A percentile compares a stretch with the other conserved stretches of the same genome.
Evolutionary conservation across 2,888 invertebrate genomes (phyloP).

Genomic region (Neria commutata): DNA sequence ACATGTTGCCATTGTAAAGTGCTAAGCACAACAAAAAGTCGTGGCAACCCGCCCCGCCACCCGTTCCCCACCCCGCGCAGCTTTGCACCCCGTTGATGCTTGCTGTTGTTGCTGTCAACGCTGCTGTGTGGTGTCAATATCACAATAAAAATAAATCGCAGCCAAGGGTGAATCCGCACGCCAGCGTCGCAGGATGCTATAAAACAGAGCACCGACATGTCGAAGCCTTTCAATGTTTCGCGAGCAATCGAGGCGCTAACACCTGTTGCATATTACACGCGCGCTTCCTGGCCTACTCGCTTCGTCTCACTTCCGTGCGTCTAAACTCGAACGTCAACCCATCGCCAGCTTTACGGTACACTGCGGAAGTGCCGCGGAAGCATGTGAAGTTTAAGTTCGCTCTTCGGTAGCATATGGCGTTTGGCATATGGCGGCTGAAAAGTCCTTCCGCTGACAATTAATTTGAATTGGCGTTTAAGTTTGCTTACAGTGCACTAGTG

Average conservation of each 20-base stretch:
- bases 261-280: slow-evolving; percentile 51
- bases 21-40: too few species aligned
- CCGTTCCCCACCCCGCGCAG: too few species aligned
- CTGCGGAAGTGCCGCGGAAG: slow-evolving; percentile 19
- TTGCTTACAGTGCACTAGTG: slow-evolving; percentile 1
- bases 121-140: too few species aligned
- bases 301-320: slow-evolving; percentile 5
- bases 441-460: slow-evolving; percentile 11
- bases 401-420: background rate
- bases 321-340: too few species aligned
- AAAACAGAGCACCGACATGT: slow-evolving; percentile 44
- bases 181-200: slow-evolving; percentile 28
- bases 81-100: too few species aligned
- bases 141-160: background rate
- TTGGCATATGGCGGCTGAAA: slow-evolving; percentile 17
- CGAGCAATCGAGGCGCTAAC: slow-evolving; percentile 51
- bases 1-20: too few species aligned
- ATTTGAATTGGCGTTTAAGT: background rate
- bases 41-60: too few species aligned
- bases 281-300: background rate
- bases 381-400: slow-evolving; percentile 13
- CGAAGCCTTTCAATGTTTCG: slow-evolving; percentile 56
- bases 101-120: too few species aligned
- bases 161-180: background rate
- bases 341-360: background rate